phyloP scores from a whole-genome alignment of 1,140 invertebrate species.

The Pentalonia nigronervosa region DNA sequence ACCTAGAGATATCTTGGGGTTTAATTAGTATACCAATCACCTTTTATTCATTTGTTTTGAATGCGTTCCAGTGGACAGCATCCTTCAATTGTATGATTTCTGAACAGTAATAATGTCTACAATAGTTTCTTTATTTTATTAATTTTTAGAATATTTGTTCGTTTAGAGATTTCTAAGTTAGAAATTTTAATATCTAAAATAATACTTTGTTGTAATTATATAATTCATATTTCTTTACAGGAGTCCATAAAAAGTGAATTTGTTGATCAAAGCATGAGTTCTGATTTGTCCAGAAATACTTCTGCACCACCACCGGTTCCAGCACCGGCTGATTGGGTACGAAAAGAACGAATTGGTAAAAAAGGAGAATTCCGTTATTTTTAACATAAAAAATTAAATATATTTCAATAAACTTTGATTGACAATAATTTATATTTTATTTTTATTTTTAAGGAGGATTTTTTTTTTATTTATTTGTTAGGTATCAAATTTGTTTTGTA shows the following conservation, averaged over 20 bases:
- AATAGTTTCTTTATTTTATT: neutral
- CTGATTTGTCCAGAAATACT: conserved; percentile 62
- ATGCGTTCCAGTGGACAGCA: neutral
- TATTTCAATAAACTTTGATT: neutral
- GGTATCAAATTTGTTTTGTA: conserved; percentile 4
- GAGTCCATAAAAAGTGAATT: conserved; percentile 65
- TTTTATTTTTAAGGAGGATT: neutral
- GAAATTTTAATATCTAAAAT: neutral
- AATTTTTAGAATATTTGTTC: neutral
- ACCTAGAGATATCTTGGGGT: neutral
- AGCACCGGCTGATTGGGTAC: conserved; percentile 80
- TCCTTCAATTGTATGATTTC: neutral
- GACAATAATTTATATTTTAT: neutral
- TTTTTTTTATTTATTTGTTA: neutral
- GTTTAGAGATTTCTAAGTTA: neutral
- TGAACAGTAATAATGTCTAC: neutral
- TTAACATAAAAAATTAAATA: conserved; percentile 64
- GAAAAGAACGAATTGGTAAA: conserved; percentile 87
- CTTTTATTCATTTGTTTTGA: neutral
- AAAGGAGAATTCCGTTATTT: conserved; percentile 97
- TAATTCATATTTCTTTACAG: conserved; percentile 61
- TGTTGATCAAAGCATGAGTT: conserved; percentile 66
- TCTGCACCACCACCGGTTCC: conserved; percentile 65
- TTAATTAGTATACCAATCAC: neutral
- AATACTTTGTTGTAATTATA: neutral